Percentiles rank a stretch among this genome's conserved stretches.
phyloP scores from a whole-genome alignment of 2,113 vertebrate species.

The Ranitomeya imitator region DNA sequence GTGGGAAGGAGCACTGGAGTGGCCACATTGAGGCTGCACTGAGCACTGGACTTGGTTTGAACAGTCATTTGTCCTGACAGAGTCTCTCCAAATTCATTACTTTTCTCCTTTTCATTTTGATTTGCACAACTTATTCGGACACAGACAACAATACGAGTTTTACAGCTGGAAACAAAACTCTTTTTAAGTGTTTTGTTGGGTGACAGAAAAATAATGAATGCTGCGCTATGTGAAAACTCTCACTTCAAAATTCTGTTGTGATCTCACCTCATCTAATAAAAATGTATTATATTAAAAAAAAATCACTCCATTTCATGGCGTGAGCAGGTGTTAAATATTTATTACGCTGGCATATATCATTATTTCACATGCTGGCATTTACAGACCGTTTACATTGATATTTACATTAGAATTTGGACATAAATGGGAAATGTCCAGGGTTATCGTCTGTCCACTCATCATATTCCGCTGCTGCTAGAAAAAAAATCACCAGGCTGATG shows the following conservation, averaged over 20 bases:
- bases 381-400: constrained; percentile 15
- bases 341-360: constrained; percentile 3
- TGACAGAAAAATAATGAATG: constrained; percentile 3
- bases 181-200: not conserved
- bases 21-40: too few relatives aligned
- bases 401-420: not conserved
- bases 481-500: not conserved
- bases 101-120: too few relatives aligned
- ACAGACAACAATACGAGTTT: constrained; percentile 1
- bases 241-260: not conserved
- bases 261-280: constrained; percentile 14
- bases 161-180: not conserved
- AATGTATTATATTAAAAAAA: constrained; percentile 10
- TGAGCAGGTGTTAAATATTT: constrained; percentile 22
- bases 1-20: too few relatives aligned
- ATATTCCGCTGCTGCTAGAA: not conserved
- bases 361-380: constrained; percentile 21
- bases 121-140: not conserved
- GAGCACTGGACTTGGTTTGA: too few relatives aligned
- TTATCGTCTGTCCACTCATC: not conserved
- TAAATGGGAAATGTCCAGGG: constrained; percentile 5
- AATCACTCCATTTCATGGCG: constrained; percentile 4
- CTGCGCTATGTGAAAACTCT: not conserved
- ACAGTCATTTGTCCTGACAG: too few relatives aligned
- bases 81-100: too few relatives aligned